Base-by-base conservation (phyloP, 2,888 invertebrate species). In the Lutraria lutraria region DNA sequence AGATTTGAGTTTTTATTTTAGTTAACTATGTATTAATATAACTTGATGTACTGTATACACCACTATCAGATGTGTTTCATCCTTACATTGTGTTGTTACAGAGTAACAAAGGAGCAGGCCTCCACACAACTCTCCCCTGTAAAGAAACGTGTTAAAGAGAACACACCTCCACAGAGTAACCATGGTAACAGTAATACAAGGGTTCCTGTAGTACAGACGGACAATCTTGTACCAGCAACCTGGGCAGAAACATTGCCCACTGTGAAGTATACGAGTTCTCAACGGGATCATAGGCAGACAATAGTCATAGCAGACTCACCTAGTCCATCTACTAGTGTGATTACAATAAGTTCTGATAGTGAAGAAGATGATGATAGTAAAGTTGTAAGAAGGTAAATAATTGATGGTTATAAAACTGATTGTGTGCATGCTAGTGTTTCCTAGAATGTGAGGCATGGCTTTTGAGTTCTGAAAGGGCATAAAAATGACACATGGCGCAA, bases 231-330 rank as follows among this genome's bases (percentile, higher is more conserved):
- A 29, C 92, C 94, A 15, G 90, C 91, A 79, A 92, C 93, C 56
- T 94, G 93, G 94, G 89, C 93, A 12, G 92, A 90, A 80, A 88
- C 92, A 16, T 81, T 91, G 21, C 90, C 93, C 0, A 89, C 90
- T n/a, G 91, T 92, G 60, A 91, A 90, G 34, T 93, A 91, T 88
- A 83, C 91, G 1, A 87, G 93, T 10, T 91, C 91, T 2, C 88
- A 92, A 21, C 86, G 92, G 16, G 93, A 94, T 83, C 93, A 93
- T 72, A 98, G 98, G 94, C 99, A 98, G 96, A 99, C 99, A 25
- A 99, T 99, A 96, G 99, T 99, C 88, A 99, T 99, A 95, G 98
- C 98, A 93, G 99, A 99, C 97, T 99, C 99, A 52, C 99, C 99
- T 0, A 99, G 99, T 54, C 99, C 99, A 4, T 98, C 99, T 80